Percentiles rank a stretch among this genome's conserved stretches.
These are phyloP conservation scores for Melanerpes formicivorus DNA, from an alignment of 2,113 vertebrate species.

Conservation along the genomic window DNA sequence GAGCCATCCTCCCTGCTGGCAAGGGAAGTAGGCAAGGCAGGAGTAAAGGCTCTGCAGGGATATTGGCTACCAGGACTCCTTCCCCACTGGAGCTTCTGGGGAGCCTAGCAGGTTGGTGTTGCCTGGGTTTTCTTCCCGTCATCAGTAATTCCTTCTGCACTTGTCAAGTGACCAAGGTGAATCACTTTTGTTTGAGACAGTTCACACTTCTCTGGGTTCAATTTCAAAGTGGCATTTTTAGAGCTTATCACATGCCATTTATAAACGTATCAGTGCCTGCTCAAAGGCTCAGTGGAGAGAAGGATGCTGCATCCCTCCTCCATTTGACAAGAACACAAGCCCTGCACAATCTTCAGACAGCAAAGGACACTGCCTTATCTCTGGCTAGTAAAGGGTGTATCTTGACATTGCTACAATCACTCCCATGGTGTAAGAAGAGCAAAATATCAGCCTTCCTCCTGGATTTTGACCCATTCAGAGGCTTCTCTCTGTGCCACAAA, in stretches of 20 bases:
- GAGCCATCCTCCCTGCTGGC: background rate
- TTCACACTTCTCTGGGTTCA: constrained; percentile 63
- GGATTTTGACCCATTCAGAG: background rate
- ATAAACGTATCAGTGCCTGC: constrained; percentile 49
- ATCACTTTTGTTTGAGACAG: constrained; percentile 31
- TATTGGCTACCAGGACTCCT: background rate
- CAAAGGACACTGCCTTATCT: constrained; percentile 65
- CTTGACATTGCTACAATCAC: background rate
- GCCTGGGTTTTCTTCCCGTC: background rate
- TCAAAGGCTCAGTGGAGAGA: constrained; percentile 43
- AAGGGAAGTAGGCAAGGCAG: background rate
- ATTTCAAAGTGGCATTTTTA: constrained; percentile 74
- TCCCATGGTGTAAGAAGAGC: background rate
- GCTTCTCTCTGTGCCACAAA: background rate
- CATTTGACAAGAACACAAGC: constrained; percentile 20
- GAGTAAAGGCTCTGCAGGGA: background rate
- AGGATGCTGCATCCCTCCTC: constrained; percentile 6
- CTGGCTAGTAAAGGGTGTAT: constrained; percentile 53
- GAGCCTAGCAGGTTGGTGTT: accelerated
- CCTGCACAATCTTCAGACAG: constrained; percentile 36
- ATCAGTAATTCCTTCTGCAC: background rate
- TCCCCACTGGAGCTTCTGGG: background rate
- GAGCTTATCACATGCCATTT: constrained; percentile 69
- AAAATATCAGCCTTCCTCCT: background rate
- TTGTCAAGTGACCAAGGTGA: constrained; percentile 44